Evolutionary conservation across 1,140 invertebrate genomes (phyloP), one percentile per base, ranked within the genome.

Genomic region (Apolygus lucorum): DNA sequence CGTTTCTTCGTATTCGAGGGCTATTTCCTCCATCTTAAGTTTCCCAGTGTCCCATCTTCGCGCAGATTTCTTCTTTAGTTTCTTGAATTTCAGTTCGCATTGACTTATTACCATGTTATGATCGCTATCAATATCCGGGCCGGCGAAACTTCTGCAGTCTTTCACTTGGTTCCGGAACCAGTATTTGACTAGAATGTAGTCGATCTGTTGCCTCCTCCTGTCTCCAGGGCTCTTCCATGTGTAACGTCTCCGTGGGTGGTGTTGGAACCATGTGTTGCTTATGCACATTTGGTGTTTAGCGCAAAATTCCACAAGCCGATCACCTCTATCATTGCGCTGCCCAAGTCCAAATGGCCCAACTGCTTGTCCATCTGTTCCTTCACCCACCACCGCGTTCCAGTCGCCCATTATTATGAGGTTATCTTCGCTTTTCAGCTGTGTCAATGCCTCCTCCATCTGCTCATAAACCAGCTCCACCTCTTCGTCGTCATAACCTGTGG

Each of bases 191-290:
- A 49, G 8, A 49, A 49, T 49, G 17, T 11, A 49, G 17, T 49
- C 34, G 34, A 49, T 49, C 34, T 49, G 34, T 11, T 49, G 8
- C 17, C 34, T 8, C 8, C 8, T 49, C 34, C 34, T 49, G 17
- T 49, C 8, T 49, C 17, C 8, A 11, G 34, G 34, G 22, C 74
- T 77, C 29, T 73, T 78, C 76, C 76, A 78, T n/a, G 78, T 78
- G 52, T 77, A 78, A 26, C 78, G 52, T 52, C 75, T 70, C 63
- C 76, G 68, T 17, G 71, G 70, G n/a, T 72, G 77, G 64, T 76
- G 34, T 67, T 77, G 71, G 68, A 75, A 78, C 28, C 68, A 75
- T 4, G 75, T 77, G 54, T 79, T 78, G 28, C 65, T 71, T 42
- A 77, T 71, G 11, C 70, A 63, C 26, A 77, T 42, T 13, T 76